Base-by-base conservation (phyloP, 2,888 invertebrate species). In the Odontocerum albicorne region DNA sequence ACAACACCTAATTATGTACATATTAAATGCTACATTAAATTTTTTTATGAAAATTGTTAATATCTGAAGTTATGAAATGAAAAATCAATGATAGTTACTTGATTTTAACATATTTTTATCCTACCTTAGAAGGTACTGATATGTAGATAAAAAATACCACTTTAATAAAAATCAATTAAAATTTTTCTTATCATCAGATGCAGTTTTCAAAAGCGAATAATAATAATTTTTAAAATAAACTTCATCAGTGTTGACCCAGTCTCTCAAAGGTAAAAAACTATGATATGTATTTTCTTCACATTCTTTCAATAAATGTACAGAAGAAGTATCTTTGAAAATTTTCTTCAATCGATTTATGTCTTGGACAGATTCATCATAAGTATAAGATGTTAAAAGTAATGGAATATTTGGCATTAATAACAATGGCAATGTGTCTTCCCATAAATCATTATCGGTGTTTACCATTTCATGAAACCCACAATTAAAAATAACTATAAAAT, bases 391-490 rank as follows among this genome's bases (percentile, higher is more conserved):
- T 10, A 60, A 10, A 27, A 57, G 17, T 33, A 57, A 36, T 8
- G 57, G 57, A 15, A 55, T 33, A n/a, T 52, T 43, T 7, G 55
- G 49, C 21, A 21, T 20, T 2, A 57, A 36, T 12, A 60, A 16
- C 10, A 52, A 27, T 2, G 57, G 57, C 21, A 60, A 39, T 31
- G 57, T 50, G 16, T 45, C 42, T 36, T 32, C n/a, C 60, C 60
- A 60, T n/a, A 50, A 21, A 39, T 60, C 55, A 36, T 42, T 35
- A 22, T 44, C 35, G 33, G 47, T 43, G 16, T 49, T 22, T 22
- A 39, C 19, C 17, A 42, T 51, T 43, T 60, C 60, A 21, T 52
- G 49, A 39, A 60, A 60, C 1, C 60, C 60, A 39, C 60, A 60
- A 22, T 60, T 60, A 38, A 57, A 60, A 16, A 57, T 44, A 4